Percentiles rank a stretch among this genome's conserved stretches.
phyloP scores from a whole-genome alignment of 2,797 vertebrate genomes.

The Megalops cyprinoides region DNA sequence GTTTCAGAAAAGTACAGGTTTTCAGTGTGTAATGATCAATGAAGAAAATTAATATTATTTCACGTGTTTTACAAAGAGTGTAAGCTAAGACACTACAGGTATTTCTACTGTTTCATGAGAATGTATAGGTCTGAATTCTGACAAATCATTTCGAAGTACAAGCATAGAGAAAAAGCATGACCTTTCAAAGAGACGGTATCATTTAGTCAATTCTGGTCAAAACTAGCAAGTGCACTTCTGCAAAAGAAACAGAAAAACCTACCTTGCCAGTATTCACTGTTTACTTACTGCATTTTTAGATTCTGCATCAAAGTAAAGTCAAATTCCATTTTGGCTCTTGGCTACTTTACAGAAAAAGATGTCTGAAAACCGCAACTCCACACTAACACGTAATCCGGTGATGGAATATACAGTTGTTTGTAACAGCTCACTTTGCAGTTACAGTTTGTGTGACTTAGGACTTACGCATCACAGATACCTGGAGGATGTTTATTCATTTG shows the following conservation, averaged over 20 bases:
- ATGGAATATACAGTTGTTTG: constrained; percentile 2
- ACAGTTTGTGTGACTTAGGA: no score
- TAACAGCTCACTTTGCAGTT: not conserved
- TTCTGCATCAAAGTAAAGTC: not conserved
- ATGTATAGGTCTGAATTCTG: no score
- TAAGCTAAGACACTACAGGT: no score
- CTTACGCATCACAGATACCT: not conserved
- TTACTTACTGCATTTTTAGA: not conserved
- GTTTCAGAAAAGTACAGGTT: not conserved
- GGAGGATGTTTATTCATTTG: not conserved
- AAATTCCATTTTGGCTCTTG: no score
- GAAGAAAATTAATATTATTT: not conserved
- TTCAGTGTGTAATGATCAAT: not conserved
- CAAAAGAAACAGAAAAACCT: not conserved
- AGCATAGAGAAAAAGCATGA: no score
- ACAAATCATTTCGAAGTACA: no score
- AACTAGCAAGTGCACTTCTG: not conserved
- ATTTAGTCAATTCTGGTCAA: no score
- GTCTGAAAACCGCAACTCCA: no score
- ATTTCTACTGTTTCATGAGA: no score
- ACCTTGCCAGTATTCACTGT: not conserved
- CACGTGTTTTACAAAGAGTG: not conserved
- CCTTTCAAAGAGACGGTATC: no score
- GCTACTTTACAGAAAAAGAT: not conserved
- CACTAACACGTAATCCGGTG: not conserved